Evolutionary conservation across 2,113 vertebrate species (phyloP).

Genomic region (Maccullochella peelii): DNA sequence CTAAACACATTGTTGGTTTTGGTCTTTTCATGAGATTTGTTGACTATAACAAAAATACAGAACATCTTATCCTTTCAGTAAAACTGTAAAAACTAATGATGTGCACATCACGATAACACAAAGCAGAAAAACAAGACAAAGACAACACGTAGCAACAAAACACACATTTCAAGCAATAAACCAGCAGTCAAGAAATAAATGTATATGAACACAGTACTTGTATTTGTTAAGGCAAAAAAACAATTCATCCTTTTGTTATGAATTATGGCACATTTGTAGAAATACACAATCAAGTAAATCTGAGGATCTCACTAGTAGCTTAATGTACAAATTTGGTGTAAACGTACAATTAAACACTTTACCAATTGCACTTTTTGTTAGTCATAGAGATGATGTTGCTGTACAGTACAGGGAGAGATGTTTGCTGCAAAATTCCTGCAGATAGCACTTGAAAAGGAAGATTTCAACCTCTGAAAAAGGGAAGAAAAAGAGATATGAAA

Average conservation of each 20-base stretch:
- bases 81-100: slow-evolving; percentile 18
- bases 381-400: slow-evolving; percentile 5
- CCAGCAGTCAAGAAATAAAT: slow-evolving; percentile 24
- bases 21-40: slow-evolving; percentile 10
- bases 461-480: slow-evolving; percentile 64
- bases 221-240: slow-evolving; percentile 34
- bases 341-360: slow-evolving; percentile 23
- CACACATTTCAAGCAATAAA: slow-evolving; percentile 45
- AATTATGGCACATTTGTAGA: slow-evolving; percentile 35
- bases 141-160: slow-evolving; percentile 7
- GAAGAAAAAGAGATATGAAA: slow-evolving; percentile 11
- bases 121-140: slow-evolving; percentile 23
- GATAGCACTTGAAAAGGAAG: background rate
- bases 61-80: slow-evolving; percentile 29
- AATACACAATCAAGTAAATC: slow-evolving; percentile 41
- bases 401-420: slow-evolving; percentile 13
- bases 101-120: slow-evolving; percentile 12
- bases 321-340: slow-evolving; percentile 29
- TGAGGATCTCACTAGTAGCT: slow-evolving; percentile 19
- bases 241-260: background rate
- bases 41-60: slow-evolving; percentile 4
- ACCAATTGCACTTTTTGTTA: slow-evolving; percentile 18
- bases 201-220: slow-evolving; percentile 23
- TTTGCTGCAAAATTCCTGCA: slow-evolving; percentile 17
- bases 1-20: slow-evolving; percentile 1